These are phyloP conservation scores for Cyphomyrus plagiostoma DNA, from an alignment of 2,113 vertebrate genomes.

Conservation along the genomic window DNA sequence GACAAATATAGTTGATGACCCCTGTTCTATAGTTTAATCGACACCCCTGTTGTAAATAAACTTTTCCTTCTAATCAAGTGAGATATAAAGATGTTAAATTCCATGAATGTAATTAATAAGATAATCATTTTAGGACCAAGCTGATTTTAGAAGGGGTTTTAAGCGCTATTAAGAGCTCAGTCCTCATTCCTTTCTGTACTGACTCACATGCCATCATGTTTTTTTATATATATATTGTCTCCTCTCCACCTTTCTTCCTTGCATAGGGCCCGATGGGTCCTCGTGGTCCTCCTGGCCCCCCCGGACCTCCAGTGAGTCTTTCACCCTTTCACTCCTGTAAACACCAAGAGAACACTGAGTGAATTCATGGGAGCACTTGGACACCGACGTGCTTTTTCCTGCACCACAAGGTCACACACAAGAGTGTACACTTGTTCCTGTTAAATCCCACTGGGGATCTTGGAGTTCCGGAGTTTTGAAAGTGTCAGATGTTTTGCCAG, in stretches of 20 bases:
- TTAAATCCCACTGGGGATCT: neutral
- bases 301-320: slow-evolving; percentile 77
- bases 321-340: neutral
- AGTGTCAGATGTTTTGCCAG: neutral
- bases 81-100: neutral
- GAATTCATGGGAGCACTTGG: neutral
- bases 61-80: neutral
- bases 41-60: neutral
- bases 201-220: neutral
- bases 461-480: neutral
- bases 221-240: neutral
- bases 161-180: neutral
- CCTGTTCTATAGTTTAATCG: neutral
- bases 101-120: neutral
- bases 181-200: neutral
- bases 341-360: neutral
- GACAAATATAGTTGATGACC: no score
- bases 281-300: slow-evolving; percentile 82
- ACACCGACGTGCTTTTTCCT: neutral
- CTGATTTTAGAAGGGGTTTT: neutral
- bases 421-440: slow-evolving; percentile 5
- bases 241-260: slow-evolving; percentile 19
- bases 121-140: neutral
- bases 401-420: neutral
- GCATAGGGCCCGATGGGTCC: slow-evolving; percentile 90